These are phyloP conservation scores for Gopherus evgoodei DNA, from an alignment of 2,113 vertebrate species.

Conservation along the genomic window DNA sequence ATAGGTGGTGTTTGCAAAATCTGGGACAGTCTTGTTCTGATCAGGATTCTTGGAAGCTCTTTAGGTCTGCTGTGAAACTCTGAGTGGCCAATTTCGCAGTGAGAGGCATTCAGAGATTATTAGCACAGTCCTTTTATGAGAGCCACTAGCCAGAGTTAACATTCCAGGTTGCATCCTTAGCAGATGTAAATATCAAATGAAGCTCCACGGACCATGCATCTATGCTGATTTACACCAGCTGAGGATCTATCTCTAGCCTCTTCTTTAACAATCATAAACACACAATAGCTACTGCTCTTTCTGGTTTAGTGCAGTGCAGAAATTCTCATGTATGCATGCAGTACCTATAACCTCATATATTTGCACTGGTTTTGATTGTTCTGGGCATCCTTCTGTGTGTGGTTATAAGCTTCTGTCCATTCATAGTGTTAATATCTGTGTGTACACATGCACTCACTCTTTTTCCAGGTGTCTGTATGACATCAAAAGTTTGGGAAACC, in stretches of 20 bases:
- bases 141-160: neutral
- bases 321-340: neutral
- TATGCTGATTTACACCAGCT: neutral
- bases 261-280: neutral
- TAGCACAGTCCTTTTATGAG: neutral
- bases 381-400: neutral
- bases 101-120: neutral
- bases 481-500: accelerated
- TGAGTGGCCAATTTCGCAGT: neutral
- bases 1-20: neutral
- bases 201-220: neutral
- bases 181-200: neutral
- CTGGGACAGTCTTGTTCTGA: accelerated
- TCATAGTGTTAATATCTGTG: neutral
- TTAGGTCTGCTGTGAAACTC: accelerated
- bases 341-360: neutral
- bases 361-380: neutral
- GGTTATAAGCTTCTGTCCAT: accelerated
- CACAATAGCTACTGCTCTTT: neutral
- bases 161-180: neutral
- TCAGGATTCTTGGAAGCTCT: neutral
- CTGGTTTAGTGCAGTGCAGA: accelerated
- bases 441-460: accelerated
- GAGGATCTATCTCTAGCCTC: neutral
- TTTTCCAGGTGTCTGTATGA: neutral